Conservation (phyloP, 92 coral and sea anemone species). For the Umimayanthus chanpuru region DNA sequence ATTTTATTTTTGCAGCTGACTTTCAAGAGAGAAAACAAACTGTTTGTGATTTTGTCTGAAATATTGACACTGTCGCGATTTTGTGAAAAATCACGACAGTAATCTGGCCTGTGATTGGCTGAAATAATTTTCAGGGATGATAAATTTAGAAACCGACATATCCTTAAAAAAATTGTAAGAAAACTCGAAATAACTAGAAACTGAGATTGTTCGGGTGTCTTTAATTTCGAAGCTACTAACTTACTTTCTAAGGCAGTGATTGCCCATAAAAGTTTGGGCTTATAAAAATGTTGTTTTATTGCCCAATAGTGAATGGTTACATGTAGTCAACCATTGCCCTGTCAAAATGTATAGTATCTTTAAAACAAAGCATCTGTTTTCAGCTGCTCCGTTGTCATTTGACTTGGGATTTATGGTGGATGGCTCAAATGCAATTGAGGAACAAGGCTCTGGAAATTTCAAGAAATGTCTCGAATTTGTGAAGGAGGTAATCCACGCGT, state of each 20-base stretch:
- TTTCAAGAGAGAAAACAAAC: too few species aligned
- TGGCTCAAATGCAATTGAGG: constrained; percentile 76
- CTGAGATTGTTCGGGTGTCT: not conserved
- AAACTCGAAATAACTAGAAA: too few species aligned
- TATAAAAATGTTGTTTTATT: not conserved
- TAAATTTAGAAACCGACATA: too few species aligned
- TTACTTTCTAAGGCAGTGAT: not conserved
- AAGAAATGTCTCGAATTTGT: constrained; percentile 78
- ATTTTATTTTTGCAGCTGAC: too few species aligned
- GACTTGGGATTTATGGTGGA: constrained; percentile 89
- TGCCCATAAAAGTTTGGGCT: not conserved
- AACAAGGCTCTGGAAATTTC: constrained; percentile 84
- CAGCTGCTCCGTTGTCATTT: constrained; percentile 51
- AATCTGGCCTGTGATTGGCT: too few species aligned
- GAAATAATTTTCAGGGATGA: too few species aligned
- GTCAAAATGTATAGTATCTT: not conserved
- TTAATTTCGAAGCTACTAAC: too few species aligned
- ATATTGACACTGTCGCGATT: too few species aligned
- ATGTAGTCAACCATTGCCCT: not conserved
- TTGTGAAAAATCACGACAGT: too few species aligned
- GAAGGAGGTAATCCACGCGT: constrained; percentile 67
- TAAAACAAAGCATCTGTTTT: not conserved
- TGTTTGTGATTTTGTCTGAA: too few species aligned
- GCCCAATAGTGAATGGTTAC: not conserved
- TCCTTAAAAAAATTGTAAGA: not conserved